Evolutionary conservation across 2,113 vertebrate genomes (phyloP), one percentile per base, ranked within the genome.

Genomic region (Crotalus helleri): DNA sequence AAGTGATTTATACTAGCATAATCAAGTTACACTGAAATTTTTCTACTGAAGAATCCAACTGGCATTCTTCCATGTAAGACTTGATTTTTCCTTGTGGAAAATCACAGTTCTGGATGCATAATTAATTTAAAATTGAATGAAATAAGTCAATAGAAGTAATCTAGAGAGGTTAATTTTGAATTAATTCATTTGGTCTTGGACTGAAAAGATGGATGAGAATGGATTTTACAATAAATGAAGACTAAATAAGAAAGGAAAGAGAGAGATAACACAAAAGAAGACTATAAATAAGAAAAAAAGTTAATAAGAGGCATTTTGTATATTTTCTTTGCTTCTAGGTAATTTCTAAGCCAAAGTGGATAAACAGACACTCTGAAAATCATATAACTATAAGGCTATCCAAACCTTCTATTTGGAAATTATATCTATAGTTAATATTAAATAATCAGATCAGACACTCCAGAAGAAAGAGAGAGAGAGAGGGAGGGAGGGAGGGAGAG

Each of bases 1-100:
- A 7, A 7, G 21, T 89, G 54, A 93, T 89, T 91, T 90, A 19
- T 93, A 61, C 46, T 90, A 74, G 8, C 92, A 96, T 92, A 93
- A 94, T 88, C 54, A 9, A 2, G 33, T 2, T 91, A 26, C 53
- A 64, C 92, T 88, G 8, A 5, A 92, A 92, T 91, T 92, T 93
- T 0, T 92, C 13, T 91, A 93, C 59, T 88, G 0, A 1, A 57
- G 1, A 19, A 92, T 46, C 29, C 5, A 93, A 90, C 93, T 88
- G 0, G 3, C 46, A 33, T 5, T 92, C 74, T 92, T 81, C 29
- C 21, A n/a, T 57, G 6, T 55, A 21, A 2, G 86, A 39, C 58
- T 88, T 54, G 0, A 64, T 86, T 90, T 94, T 92, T 61, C 89
- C 21, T 39, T 53, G 24, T 89, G 46, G 54, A 44, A 13, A 91